Base-by-base conservation (phyloP, 2,797 vertebrate genomes). In the Geotrypetes seraphini region DNA sequence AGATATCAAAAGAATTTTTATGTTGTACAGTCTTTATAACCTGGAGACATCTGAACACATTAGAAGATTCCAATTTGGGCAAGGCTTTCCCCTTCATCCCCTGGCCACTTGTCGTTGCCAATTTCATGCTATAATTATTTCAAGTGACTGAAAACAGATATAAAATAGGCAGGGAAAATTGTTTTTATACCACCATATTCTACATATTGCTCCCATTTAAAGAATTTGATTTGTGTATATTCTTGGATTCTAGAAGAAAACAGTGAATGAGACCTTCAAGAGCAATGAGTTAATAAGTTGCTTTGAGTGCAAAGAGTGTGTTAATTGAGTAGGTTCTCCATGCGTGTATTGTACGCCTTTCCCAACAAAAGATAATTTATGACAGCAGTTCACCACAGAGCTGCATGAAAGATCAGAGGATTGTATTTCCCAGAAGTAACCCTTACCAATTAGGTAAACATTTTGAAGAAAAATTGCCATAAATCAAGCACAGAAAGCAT, bases 241-340 rank as follows among this genome's bases (percentile, higher is more conserved):
- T 28, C 28, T 44, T 43, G 47, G 49, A 63, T 32, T 33, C 45
- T 54, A 53, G 58, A 42, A 57, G 39, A 58, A 47, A 27, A 49
- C 55, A 53, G 11, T 52, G 10, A 32, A 59, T 63, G 30, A 68
- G n/a, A 45, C 37, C 28, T 53, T 56, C 40, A 1, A 31, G 62
- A 47, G 21, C 33, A 66, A 25, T 42, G 60, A 35, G 40, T 43
- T 50, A 50, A 56, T 34, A 63, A 48, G 7, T 30, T 8, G 39
- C 57, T 47, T 38, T 57, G 57, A 61, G n/a, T n/a, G n/a, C 34
- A 40, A n/a, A n/a, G n/a, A 35, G 44, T 53, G 16, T 19, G 37
- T 7, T 43, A 17, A 59, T 64, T 61, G 47, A 53, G 31, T 28
- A 36, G 60, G 52, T 42, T 57, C 50, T 48, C 57, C 69, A 74